Evolutionary conservation across 2,113 vertebrate species (phyloP).

Genomic region (Eurypyga helias): DNA sequence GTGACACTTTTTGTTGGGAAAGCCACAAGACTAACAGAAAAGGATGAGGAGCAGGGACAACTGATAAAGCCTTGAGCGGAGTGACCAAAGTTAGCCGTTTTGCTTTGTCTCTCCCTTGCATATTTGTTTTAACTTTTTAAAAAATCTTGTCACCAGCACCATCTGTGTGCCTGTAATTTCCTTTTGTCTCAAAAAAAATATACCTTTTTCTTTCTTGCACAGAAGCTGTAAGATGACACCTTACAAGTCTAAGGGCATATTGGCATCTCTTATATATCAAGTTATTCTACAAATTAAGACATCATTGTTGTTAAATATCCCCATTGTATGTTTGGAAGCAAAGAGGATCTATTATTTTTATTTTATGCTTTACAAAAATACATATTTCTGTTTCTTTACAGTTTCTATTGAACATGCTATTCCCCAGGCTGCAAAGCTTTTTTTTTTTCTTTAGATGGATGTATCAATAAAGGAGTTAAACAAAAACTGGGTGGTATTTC

Average conservation of each 20-base stretch:
- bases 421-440: background rate
- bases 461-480: background rate
- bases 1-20: background rate
- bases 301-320: background rate
- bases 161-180: background rate
- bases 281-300: background rate
- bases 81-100: background rate
- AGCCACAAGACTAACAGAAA: background rate
- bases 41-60: background rate
- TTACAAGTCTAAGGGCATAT: background rate
- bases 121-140: background rate
- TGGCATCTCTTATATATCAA: background rate
- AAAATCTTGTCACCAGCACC: background rate
- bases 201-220: background rate
- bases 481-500: background rate
- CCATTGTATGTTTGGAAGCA: background rate
- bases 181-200: background rate
- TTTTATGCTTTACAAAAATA: background rate
- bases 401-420: background rate
- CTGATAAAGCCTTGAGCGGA: background rate
- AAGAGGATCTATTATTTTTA: background rate
- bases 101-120: background rate
- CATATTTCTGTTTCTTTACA: background rate
- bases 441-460: background rate
- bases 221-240: background rate